Evolutionary conservation across 2,113 vertebrate genomes (phyloP), one percentile per base, ranked within the genome.

Genomic region (Macrotis lagotis): DNA sequence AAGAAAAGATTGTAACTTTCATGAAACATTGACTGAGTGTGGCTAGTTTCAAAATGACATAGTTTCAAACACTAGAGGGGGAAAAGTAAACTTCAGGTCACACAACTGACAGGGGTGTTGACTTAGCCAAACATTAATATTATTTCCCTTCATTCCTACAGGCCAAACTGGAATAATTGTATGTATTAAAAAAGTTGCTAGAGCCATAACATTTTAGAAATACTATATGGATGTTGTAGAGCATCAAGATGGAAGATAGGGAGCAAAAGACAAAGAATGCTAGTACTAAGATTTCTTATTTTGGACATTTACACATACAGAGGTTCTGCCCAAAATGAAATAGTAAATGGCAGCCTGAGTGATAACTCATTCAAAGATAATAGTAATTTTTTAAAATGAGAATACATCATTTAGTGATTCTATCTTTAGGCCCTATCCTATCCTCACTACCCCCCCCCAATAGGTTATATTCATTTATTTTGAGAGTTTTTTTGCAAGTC

Each of bases 1-100:
- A 95, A 93, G 88, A 91, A 95, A 91, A 90, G 51, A 83, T 24
- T 89, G 24, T 51, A 90, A 5, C 25, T 93, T 50, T 48, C 47
- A 5, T 51, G 37, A 91, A 92, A 91, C 95, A 91, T 14, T 5
- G 5, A 55, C n/a, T 91, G 14, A 19, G 53, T 66, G 49, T 88
- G 90, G 88, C 12, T 48, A 26, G 9, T 50, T 95, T 83, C 91
- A 52, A 44, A 95, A 50, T 1, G 92, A 47, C 50, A 49, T 44
- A 88, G 53, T 95, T 90, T 93, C 12, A 94, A 26, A 92, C 14
- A 83, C 12, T 2, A 3, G 19, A 95, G 91, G 7, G 12, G 90
- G 90, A 92, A 24, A 91, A 92, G 14, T n/a, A 94, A 91, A 91
- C 22, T 9, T 90, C 66, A 31, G 93, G 44, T 16, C 1, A 0